Evolutionary conservation across 2,888 invertebrate species (phyloP), one percentile per base, ranked within the genome.

Genomic region (Leptopilina myrica): DNA sequence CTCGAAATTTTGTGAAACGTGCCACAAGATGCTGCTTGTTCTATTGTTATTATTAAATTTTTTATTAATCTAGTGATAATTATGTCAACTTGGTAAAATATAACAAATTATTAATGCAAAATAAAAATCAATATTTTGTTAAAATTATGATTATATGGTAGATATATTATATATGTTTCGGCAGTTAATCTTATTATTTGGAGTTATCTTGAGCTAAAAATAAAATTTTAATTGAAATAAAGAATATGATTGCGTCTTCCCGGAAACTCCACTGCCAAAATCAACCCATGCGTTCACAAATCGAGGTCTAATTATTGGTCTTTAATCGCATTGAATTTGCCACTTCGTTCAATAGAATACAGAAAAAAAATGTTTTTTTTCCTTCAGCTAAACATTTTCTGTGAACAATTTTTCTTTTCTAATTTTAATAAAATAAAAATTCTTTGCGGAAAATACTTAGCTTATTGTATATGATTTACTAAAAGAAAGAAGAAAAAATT

Each of bases 261-360:
- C 33, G 14, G n/a, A 73, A 73, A 56, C 33, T 33, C 33, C 73
- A 73, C 73, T 73, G 56, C 56, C 56, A 73, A 73, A 73, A 73
- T 73, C 73, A 73, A 59, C 56, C 73, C 73, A 73, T 73, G 73
- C 73, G 73, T 73, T 73, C 73, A 56, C 73, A 56, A 14, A 33
- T 14, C 15, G 73, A 53, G 26, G n/a, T 26, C 20, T 69, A 33
- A 73, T 73, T n/a, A 73, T 73, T n/a, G 53, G 33, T 73, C 56
- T 33, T 49, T 73, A n/a, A 56, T 56, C 56, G 53, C n/a, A 73
- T 49, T 73, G 26, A 73, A 73, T 73, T 62, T 65, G 56, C 20
- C n/a, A 62, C 62, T 62, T 62, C 4, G 62, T 15, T 62, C 62
- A 15, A 20, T 62, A 62, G 62, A 62, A 62, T 62, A 62, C 62